Evolutionary conservation across 2,888 invertebrate genomes (phyloP).

Genomic region (Laspeyria flexula): DNA sequence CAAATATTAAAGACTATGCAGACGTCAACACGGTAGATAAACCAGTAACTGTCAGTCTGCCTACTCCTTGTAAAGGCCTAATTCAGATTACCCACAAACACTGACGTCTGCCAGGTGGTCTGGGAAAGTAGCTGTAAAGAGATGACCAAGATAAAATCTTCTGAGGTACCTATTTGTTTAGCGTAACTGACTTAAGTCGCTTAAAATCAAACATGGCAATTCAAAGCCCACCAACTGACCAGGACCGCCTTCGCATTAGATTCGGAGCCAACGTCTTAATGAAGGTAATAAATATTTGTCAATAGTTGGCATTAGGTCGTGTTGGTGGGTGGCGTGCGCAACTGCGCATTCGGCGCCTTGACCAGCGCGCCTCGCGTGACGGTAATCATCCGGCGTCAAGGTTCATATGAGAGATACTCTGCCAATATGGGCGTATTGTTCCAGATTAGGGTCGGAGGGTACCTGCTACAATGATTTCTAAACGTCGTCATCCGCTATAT

Average conservation of each 20-base stretch:
- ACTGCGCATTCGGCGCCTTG: constrained; percentile 29
- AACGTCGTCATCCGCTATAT: background rate
- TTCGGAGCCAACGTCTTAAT: background rate
- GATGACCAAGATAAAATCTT: too few species aligned
- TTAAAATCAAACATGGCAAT: too few species aligned
- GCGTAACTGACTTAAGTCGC: too few species aligned
- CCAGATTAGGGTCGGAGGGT: constrained; percentile 21
- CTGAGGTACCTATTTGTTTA: too few species aligned
- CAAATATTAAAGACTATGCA: too few species aligned
- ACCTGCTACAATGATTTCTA: constrained; percentile 6
- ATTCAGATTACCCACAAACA: too few species aligned
- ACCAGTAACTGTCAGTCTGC: too few species aligned
- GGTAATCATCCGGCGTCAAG: constrained; percentile 33
- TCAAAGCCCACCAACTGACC: too few species aligned
- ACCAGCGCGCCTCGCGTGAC: constrained; percentile 40
- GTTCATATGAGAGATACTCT: constrained; percentile 43
- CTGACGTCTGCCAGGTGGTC: too few species aligned
- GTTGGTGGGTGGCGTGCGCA: constrained; percentile 20
- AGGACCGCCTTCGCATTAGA: background rate
- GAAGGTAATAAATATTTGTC: constrained; percentile 39
- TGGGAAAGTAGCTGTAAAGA: too few species aligned
- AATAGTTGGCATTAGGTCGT: constrained; percentile 17
- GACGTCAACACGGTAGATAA: too few species aligned
- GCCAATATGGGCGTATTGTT: constrained; percentile 35
- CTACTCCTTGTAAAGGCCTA: too few species aligned